Evolutionary conservation across 2,113 vertebrate species (phyloP), one percentile per base, ranked within the genome.

Genomic region (Dicerorhinus sumatrensis): DNA sequence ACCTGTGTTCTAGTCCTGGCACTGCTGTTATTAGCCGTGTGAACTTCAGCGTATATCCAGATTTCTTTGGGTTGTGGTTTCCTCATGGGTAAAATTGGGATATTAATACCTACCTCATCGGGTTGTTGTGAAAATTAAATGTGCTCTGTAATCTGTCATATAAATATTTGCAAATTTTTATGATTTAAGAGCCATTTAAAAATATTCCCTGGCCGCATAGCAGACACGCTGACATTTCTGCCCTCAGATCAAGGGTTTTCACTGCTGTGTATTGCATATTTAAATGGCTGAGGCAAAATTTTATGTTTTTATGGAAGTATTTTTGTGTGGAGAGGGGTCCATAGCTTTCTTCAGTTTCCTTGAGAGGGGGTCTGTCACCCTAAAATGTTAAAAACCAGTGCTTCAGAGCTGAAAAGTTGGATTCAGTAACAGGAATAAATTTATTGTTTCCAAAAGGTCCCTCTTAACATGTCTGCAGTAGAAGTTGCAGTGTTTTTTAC

Each of bases 111-210:
- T 83, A 89, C 91, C 65, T 95, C 58, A 51, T 39, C 51, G 89
- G 54, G 77, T 77, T 91, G 76, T 93, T 92, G 54, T 91, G 85
- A 91, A 33, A 48, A 96, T 67, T 93, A 83, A 90, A 88, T 60
- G 18, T 95, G 75, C 42, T 80, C 85, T 72, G 16, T 87, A 80
- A 88, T 48, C 77, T 94, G 29, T 85, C 79, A 56, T 39, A 25
- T 62, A 87, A 67, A 84, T 72, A 39, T 46, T 95, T 18, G 7
- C n/a, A 75, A 36, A 18, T 69, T 67, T 91, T 72, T 63, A n/a
- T 76, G 3, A 86, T 67, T 80, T 83, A 92, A 72, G 14, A 94
- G 29, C 36, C 73, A 75, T 84, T 87, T 80, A 21, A 65, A 79
- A 86, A 31, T 54, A 81, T 48, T 48, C 7, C 33, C 60, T 81